Evolutionary conservation across 2,113 vertebrate genomes (phyloP), one percentile per base, ranked within the genome.

Genomic region (Cricetomys ansorgei): DNA sequence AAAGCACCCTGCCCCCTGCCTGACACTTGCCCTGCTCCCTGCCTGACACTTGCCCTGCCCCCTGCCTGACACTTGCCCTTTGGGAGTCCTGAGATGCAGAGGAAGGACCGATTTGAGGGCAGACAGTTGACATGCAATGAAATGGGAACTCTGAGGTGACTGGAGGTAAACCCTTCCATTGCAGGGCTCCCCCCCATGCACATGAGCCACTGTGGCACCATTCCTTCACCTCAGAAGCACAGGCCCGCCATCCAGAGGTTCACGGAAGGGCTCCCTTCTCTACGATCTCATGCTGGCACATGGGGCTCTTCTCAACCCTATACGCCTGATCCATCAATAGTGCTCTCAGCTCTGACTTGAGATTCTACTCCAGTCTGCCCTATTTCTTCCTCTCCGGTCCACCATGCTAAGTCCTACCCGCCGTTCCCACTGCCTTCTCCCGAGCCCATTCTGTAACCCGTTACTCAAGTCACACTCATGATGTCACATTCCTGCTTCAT

Each of bases 151-250:
- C 45, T 11, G 16, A 3, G 2, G 31, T 69, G 7, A 73, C 53
- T 1, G 10, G 57, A 57, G 43, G 8, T 15, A 21, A 5, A 0
- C 2, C 8, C 43, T 16, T 5, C 23, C 1, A 31, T 21, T n/a
- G 15, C 53, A 3, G 12, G n/a, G 13, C 45, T 12, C 5, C 1
- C 5, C 1, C 34, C 2, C 5, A 10, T 45, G 3, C 0, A 1
- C 50, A 21, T 8, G 4, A 0, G 0, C 9, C 19, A 17, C 27
- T 12, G 1, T 45, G 13, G 16, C 48, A 3, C 59, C 1, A 37
- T 7, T 8, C 37, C 72, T 72, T 27, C 7, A 19, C 4, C 31
- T 43, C 1, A 0, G 5, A 67, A 50, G 37, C 15, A 0, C 0
- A 29, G 53, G 2, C 15, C 0, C 0, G 0, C 15, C 8, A 1